Evolutionary conservation across 2,113 vertebrate species (phyloP).

Genomic region (Rhabdornis inornatus): DNA sequence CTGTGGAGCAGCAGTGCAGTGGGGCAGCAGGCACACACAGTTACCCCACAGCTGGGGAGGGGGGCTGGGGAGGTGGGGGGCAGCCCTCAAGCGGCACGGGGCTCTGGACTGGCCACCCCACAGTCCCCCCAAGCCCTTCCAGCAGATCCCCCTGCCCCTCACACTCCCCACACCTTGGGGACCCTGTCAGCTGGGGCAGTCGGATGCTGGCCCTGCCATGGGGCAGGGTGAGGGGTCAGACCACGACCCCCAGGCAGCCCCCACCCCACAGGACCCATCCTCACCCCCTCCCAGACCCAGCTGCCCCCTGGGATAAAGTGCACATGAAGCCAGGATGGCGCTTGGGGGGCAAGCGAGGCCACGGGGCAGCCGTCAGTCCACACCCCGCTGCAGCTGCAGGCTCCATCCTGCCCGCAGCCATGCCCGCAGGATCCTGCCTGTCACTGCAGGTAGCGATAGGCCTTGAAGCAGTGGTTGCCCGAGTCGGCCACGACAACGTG

Average conservation of each 20-base stretch:
- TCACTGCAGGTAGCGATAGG: conserved; percentile 92
- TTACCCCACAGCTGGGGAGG: neutral
- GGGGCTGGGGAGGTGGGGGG: neutral
- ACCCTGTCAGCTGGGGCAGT: neutral
- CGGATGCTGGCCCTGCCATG: neutral
- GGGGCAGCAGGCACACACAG: neutral
- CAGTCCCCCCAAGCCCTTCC: neutral
- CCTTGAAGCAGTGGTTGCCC: conserved; percentile 98
- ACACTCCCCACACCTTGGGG: neutral
- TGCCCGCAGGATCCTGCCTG: accelerated
- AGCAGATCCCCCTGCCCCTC: neutral
- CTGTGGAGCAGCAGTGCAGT: neutral
- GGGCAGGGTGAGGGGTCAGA: neutral
- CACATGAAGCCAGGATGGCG: neutral
- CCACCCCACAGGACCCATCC: neutral
- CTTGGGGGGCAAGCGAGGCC: neutral
- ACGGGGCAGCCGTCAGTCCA: accelerated
- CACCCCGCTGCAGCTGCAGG: neutral
- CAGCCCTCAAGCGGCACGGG: neutral
- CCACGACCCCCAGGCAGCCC: neutral
- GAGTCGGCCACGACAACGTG: conserved; percentile 95
- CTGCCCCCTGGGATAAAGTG: conserved; percentile 7
- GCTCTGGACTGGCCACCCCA: neutral
- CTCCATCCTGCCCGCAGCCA: neutral
- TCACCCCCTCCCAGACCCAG: neutral